Evolutionary conservation across 2,113 vertebrate genomes (phyloP), one percentile per base, ranked within the genome.

Genomic region (Mirounga angustirostris): DNA sequence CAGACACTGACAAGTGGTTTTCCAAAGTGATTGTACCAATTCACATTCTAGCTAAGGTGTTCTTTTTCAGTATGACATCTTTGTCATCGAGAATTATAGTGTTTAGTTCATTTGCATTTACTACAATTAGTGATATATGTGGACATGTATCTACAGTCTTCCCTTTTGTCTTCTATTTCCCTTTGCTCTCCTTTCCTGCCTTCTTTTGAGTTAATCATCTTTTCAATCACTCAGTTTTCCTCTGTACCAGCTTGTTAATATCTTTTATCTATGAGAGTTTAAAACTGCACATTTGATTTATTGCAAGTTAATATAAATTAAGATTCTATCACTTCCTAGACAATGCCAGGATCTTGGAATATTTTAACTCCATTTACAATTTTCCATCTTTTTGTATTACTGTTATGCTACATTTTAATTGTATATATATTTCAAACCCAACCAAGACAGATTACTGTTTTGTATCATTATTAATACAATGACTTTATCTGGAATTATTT

Each of bases 121-220:
- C 36, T 95, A 6, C 63, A 58, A 58, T 67, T 58, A 91, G 15
- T 54, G 52, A 83, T 43, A 40, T 67, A 82, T 69, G 22, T 85
- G 14, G 7, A 50, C 84, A 58, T 33, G 30, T 33, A 90, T 30
- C 50, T 95, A 18, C 14, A 52, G 36, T 63, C 22, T 50, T 76
- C 24, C 36, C 43, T 46, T 91, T n/a, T 67, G 36, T 36, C n/a
- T 67, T 83, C 65, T 74, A 12, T 78, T 94, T 91, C 43, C 9
- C 28, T 50, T 81, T 81, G n/a, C 46, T 89, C 12, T 91, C 46
- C 13, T 26, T 91, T 86, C 81, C 85, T 91, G n/a, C 54, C 13
- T 91, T 85, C 43, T 56, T 89, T 63, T 40, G n/a, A 22, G 56
- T 83, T 90, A 95, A 52, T 95, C 28, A n/a, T 52, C 69, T 50